Conservation (phyloP, 2,888 invertebrate species). For the Phortica okadai region DNA sequence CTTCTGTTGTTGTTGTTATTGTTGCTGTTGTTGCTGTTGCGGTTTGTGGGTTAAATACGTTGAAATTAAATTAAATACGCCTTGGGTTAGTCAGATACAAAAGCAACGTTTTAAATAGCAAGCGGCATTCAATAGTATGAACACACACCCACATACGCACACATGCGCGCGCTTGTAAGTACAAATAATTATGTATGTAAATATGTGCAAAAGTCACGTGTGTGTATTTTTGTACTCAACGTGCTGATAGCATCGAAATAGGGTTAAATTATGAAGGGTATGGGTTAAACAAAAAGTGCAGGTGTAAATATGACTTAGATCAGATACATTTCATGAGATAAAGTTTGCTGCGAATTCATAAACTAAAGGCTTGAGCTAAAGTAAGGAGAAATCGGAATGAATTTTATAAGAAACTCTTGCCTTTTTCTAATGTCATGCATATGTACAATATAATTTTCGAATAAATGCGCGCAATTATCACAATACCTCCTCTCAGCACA, state of each 20-base stretch:
- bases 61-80: slow-evolving; percentile 69
- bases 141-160: background rate
- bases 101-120: slow-evolving; percentile 7
- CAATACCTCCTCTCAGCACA: background rate
- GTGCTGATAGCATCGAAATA: background rate
- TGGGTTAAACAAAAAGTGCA: background rate
- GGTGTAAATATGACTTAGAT: background rate
- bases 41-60: slow-evolving; percentile 66
- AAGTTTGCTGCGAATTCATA: background rate
- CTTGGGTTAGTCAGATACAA: slow-evolving; percentile 52
- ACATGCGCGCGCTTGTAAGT: slow-evolving; percentile 1
- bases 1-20: slow-evolving; percentile 44
- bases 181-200: slow-evolving; percentile 32
- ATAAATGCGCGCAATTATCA: background rate
- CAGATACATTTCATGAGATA: background rate
- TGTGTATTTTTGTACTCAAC: slow-evolving; percentile 7
- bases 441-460: background rate
- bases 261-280: background rate
- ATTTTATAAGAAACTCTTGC: background rate
- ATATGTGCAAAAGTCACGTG: slow-evolving; percentile 28
- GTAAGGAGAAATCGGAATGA: no score
- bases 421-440: background rate
- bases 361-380: no score
- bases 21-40: slow-evolving; percentile 44
- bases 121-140: slow-evolving; percentile 5